Conservation (phyloP, 2,113 vertebrate genomes). For the Siniperca chuatsi region DNA sequence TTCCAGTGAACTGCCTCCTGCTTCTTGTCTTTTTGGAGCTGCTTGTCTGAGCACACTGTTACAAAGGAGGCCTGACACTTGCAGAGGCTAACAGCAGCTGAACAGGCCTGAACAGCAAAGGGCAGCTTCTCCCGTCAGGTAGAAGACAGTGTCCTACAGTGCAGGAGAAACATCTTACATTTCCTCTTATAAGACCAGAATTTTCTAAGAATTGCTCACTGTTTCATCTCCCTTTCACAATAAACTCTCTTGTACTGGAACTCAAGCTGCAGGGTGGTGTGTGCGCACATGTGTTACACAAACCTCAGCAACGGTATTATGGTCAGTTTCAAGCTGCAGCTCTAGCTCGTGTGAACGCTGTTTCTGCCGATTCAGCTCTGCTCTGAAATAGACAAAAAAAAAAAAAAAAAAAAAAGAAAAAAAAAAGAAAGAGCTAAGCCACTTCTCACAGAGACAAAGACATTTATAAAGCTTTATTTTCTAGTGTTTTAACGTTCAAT, state of each 20-base stretch:
- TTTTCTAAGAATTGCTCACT: background rate
- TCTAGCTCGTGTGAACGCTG: conserved; percentile 88
- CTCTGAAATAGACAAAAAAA: conserved; percentile 84
- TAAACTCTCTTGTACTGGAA: background rate
- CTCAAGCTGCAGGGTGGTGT: background rate
- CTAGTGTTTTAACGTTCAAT: conserved; percentile 23
- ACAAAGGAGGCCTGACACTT: conserved; percentile 23
- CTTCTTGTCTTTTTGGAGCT: background rate
- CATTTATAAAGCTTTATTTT: conserved; percentile 13
- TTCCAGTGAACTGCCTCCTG: conserved; percentile 2
- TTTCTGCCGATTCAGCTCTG: conserved; percentile 91
- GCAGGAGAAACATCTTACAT: background rate
- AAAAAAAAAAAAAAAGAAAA: background rate
- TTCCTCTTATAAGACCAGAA: background rate
- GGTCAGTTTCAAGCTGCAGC: conserved; percentile 88
- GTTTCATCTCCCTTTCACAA: background rate
- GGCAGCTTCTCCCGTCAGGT: background rate
- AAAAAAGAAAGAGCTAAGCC: background rate
- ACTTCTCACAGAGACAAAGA: background rate
- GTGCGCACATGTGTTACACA: conserved; percentile 37
- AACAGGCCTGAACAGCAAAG: conserved; percentile 6
- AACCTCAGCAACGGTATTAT: conserved; percentile 89
- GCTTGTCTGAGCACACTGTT: background rate
- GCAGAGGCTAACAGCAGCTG: conserved; percentile 4
- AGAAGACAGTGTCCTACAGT: background rate